phyloP scores from a whole-genome alignment of 1,140 invertebrate genomes.

The Ectropis grisescens region DNA sequence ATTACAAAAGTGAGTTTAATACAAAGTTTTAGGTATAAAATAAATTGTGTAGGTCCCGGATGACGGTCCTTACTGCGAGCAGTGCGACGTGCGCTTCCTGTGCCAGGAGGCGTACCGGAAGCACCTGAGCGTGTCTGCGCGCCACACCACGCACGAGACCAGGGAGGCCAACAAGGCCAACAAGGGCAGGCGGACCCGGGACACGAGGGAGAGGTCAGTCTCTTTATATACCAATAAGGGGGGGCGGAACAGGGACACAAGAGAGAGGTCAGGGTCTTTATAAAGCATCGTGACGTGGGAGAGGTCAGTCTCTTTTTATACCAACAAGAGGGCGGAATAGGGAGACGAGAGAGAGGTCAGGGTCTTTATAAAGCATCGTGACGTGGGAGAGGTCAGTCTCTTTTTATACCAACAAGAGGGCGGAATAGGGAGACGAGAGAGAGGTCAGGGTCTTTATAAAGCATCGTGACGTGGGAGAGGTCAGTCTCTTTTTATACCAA shows the following conservation, averaged over 20 bases:
- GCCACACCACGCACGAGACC: constrained; percentile 21
- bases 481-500: too few species aligned
- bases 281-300: not conserved
- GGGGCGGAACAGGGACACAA: not conserved
- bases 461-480: too few species aligned
- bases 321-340: not conserved
- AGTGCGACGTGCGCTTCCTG: constrained; percentile 35
- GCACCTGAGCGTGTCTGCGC: constrained; percentile 32
- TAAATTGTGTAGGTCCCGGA: constrained; percentile 25
- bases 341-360: not conserved
- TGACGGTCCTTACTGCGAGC: constrained; percentile 39
- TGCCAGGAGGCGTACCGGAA: constrained; percentile 26
- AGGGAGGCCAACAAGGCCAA: constrained; percentile 20
- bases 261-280: not conserved
- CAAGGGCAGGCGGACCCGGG: constrained; percentile 6
- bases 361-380: not conserved
- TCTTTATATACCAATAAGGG: not conserved
- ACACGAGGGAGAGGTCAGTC: not conserved
- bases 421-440: too few species aligned
- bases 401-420: too few species aligned
- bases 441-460: too few species aligned
- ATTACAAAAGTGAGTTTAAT: too few species aligned
- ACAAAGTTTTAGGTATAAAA: too few species aligned
- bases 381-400: too few species aligned
- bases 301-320: not conserved